Base-by-base conservation (phyloP, 2,797 vertebrate species). In the Botia almorhae region DNA sequence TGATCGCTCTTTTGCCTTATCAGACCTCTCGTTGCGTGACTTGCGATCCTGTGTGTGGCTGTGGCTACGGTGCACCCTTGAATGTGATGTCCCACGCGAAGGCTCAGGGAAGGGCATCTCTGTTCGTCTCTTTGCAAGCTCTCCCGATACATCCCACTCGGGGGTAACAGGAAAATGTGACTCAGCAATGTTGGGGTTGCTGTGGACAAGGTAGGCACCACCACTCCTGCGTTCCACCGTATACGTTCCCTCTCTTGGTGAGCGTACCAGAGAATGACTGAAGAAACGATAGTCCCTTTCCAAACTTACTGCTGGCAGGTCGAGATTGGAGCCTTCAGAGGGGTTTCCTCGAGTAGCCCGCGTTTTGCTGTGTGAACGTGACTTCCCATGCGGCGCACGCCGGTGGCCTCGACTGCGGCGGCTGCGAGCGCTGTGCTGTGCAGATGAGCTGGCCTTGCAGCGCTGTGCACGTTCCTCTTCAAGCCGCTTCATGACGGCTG, bases 61-160 rank as follows among this genome's bases (percentile, higher is more conserved):
- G 93, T 99, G 98, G 91, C 98, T 99, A 85, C 98, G 95, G 89
- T 99, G 98, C 80, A 99, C 98, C 89, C 96, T 96, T 53, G 97
- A 98, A 89, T 99, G 96, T 82, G 97, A 97, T 10, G 97, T 99
- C 77, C 97, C 97, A 68, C 97, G 93, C 23, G 98, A 99, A 81
- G 98, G 98, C 83, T 99, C 98, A 2, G 98, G 97, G 90, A 99
- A 99, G 90, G 97, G 98, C 97, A 99, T 98, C 92, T 99, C 98
- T 21, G 97, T 99, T 89, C 98, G 95, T 88, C 98, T 94, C 90
- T 99, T 99, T 85, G 98, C 98, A 82, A 99, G 87, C 87, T 99
- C 98, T 58, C 97, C 98, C 13, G 98, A 99, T 83, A 99, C 98
- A 0, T 99, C 98, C 98, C 98, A 99, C 87, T 99, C 98, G 0